Evolutionary conservation across 2,113 vertebrate genomes (phyloP).

Genomic region (Perca schrenkii): DNA sequence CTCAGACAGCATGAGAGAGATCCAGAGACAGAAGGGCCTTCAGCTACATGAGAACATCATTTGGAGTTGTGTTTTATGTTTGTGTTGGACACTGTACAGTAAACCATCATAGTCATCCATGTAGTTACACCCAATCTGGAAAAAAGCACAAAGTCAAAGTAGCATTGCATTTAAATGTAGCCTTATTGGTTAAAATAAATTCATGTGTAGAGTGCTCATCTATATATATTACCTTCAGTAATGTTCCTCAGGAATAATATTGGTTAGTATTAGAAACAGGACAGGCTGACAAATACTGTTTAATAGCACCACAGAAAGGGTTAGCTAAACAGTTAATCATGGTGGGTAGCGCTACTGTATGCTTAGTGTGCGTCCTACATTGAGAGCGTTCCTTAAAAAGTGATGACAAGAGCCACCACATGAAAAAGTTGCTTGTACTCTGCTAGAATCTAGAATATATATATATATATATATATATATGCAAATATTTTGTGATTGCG

Average conservation of each 20-base stretch:
- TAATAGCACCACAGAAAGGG: constrained; percentile 10
- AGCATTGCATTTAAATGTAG: neutral
- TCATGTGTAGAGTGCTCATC: neutral
- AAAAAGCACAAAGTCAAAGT: neutral
- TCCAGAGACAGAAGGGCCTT: constrained; percentile 6
- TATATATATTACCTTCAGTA: neutral
- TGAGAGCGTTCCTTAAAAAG: constrained; percentile 21
- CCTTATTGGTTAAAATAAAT: neutral
- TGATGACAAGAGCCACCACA: constrained; percentile 25
- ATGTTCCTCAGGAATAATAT: neutral
- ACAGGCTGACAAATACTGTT: constrained; percentile 21
- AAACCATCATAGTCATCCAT: constrained; percentile 20
- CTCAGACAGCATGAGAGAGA: constrained; percentile 38
- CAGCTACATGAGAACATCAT: constrained; percentile 21
- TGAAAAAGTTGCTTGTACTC: neutral
- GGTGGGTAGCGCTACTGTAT: neutral
- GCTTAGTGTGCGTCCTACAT: constrained; percentile 4
- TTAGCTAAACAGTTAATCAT: constrained; percentile 33
- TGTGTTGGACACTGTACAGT: constrained; percentile 46
- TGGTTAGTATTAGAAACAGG: constrained; percentile 27
- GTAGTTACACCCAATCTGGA: constrained; percentile 32
- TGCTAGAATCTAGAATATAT: neutral
- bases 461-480: no score
- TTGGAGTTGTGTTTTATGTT: constrained; percentile 29
- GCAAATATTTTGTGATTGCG: neutral